These are phyloP conservation scores for Ellobius talpinus DNA, from an alignment of 2,113 vertebrate genomes.

Conservation along the genomic window DNA sequence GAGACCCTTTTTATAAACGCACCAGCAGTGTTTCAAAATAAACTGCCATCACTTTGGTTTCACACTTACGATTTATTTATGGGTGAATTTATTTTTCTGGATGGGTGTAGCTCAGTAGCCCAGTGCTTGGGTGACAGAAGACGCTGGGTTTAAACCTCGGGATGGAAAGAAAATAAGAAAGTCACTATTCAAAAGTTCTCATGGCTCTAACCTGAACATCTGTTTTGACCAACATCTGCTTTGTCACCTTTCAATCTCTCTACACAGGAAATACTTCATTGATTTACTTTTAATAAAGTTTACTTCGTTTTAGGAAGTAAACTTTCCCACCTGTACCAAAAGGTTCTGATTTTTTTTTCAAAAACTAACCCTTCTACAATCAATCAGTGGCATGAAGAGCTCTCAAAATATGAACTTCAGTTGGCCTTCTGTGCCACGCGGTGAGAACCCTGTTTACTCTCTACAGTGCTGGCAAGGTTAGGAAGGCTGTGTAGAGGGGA, in stretches of 20 bases:
- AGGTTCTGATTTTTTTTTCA: neutral
- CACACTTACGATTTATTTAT: neutral
- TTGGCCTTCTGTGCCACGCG: neutral
- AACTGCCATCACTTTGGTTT: conserved; percentile 49
- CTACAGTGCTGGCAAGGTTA: neutral
- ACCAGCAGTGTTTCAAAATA: conserved; percentile 63
- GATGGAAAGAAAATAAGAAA: neutral
- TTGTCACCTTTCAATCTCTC: neutral
- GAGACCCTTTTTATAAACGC: conserved; percentile 39
- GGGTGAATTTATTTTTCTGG: neutral
- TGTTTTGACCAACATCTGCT: accelerated
- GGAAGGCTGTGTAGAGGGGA: neutral
- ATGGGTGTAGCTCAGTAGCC: neutral
- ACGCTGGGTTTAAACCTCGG: neutral
- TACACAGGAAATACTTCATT: neutral
- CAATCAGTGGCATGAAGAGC: neutral
- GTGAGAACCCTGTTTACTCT: neutral
- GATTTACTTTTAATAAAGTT: neutral
- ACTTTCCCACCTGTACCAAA: neutral
- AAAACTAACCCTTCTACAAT: neutral
- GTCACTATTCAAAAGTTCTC: neutral
- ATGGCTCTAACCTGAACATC: neutral
- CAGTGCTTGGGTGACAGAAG: neutral
- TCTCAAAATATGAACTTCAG: neutral
- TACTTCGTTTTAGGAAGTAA: neutral